Evolutionary conservation across 2,888 invertebrate species (phyloP).

Genomic region (Oscheius sp.): DNA sequence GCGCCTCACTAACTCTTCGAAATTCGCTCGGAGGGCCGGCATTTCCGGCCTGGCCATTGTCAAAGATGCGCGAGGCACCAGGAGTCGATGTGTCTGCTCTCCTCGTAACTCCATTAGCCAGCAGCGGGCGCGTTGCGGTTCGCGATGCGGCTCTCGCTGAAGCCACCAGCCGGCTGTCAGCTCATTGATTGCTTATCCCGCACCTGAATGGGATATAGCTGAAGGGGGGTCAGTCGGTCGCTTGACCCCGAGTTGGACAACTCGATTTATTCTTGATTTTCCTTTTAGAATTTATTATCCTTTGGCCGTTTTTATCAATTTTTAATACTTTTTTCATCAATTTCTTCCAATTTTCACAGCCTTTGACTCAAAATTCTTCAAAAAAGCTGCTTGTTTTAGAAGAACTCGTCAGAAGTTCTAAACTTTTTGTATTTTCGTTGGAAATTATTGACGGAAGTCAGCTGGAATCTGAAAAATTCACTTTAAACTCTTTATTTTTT

Average conservation of each 20-base stretch:
- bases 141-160: conserved; percentile 29
- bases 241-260: neutral
- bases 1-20: conserved; percentile 1
- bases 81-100: conserved; percentile 24
- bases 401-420: too few relatives aligned
- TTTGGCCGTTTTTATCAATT: neutral
- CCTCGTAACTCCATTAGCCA: conserved; percentile 27
- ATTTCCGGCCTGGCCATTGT: neutral
- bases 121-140: conserved; percentile 20
- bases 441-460: too few relatives aligned
- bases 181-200: conserved; percentile 30
- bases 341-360: too few relatives aligned
- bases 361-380: too few relatives aligned
- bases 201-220: conserved; percentile 27
- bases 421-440: too few relatives aligned
- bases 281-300: neutral
- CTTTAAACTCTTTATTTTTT: too few relatives aligned
- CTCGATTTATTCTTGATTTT: neutral
- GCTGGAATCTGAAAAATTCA: too few relatives aligned
- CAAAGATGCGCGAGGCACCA: conserved; percentile 9
- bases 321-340: neutral
- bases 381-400: too few relatives aligned
- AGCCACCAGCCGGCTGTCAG: conserved; percentile 22
- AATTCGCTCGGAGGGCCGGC: neutral
- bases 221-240: conserved; percentile 1